Evolutionary conservation across 2,888 invertebrate species (phyloP).

Genomic region (Mylabris sibirica): DNA sequence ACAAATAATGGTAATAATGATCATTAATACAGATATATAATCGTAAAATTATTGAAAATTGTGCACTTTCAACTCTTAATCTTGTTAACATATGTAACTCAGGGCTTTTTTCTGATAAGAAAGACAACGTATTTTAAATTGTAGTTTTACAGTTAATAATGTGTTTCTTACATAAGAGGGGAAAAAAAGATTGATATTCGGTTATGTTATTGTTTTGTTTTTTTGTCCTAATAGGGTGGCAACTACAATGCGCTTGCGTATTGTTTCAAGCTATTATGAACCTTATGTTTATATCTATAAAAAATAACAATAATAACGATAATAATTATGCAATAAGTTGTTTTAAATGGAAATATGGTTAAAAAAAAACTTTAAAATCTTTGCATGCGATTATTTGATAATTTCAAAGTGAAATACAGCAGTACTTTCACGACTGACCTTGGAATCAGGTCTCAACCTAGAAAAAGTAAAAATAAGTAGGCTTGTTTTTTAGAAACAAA

Average conservation of each 20-base stretch:
- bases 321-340: conserved; percentile 8
- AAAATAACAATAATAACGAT: background rate
- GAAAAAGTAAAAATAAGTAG: conserved; percentile 18
- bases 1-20: too few species aligned
- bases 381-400: background rate
- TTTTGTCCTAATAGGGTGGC: background rate
- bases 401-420: conserved; percentile 1
- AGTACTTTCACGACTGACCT: conserved; percentile 53
- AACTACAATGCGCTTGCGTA: background rate
- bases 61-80: conserved; percentile 7
- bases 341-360: background rate
- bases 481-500: background rate
- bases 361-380: background rate
- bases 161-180: too few species aligned
- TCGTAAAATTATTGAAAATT: background rate
- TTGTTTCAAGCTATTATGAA: background rate
- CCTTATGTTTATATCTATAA: background rate
- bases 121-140: background rate
- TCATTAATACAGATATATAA: background rate
- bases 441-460: conserved; percentile 36
- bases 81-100: background rate
- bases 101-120: background rate
- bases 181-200: background rate
- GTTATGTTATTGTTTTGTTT: background rate
- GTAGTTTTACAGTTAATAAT: background rate